These are phyloP conservation scores for Sphinx pinastri DNA, from an alignment of 2,888 invertebrate species.

Conservation along the genomic window DNA sequence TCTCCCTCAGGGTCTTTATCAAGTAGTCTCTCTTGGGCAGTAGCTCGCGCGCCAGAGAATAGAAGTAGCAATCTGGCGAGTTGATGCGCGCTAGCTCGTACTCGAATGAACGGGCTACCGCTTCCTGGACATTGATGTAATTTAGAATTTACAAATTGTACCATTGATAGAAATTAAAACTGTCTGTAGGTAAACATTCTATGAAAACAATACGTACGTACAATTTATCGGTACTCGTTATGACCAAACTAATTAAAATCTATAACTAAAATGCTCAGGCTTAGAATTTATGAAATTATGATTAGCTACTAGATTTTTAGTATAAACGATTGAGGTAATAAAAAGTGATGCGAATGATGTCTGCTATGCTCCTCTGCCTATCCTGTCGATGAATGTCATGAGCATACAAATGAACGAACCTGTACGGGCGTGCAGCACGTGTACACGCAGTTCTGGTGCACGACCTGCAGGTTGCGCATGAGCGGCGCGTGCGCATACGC, in stretches of 20 bases:
- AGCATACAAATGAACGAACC: conserved; percentile 60
- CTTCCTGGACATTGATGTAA: conserved; percentile 87
- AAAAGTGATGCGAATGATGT: no score
- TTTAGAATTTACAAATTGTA: not conserved
- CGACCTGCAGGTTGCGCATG: conserved; percentile 91
- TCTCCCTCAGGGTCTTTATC: conserved; percentile 88
- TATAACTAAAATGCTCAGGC: no score
- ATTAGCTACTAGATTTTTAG: no score
- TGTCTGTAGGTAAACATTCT: not conserved
- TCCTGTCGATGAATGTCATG: not conserved
- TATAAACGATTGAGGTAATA: no score
- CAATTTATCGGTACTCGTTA: no score
- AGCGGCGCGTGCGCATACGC: conserved; percentile 94
- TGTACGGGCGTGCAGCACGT: conserved; percentile 95
- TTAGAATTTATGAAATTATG: no score
- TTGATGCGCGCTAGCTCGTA: conserved; percentile 88
- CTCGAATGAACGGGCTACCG: conserved; percentile 95
- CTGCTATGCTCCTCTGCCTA: not conserved
- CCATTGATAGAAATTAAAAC: not conserved
- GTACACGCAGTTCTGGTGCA: conserved; percentile 98
- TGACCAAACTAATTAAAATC: no score
- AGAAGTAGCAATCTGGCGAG: conserved; percentile 92
- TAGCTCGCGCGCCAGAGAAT: conserved; percentile 89
- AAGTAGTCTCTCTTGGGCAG: conserved; percentile 91
- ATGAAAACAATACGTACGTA: no score